Evolutionary conservation across 2,113 vertebrate genomes (phyloP).

Genomic region (Zingel zingel): DNA sequence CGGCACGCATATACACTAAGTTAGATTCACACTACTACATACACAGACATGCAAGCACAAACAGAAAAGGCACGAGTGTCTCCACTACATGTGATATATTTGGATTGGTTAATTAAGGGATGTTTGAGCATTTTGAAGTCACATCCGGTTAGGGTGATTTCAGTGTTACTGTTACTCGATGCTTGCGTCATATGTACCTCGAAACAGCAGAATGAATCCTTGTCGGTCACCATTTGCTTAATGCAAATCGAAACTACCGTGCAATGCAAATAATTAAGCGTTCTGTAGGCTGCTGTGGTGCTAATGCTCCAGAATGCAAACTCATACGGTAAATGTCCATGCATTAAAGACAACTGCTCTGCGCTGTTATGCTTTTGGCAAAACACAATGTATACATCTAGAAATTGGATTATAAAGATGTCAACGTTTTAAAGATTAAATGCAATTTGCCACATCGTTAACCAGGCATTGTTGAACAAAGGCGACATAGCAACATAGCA

Average conservation of each 20-base stretch:
- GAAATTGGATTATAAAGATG: constrained; percentile 38
- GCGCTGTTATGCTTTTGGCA: constrained; percentile 22
- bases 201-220: constrained; percentile 44
- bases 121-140: constrained; percentile 50
- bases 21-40: constrained; percentile 26
- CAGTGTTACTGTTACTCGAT: constrained; percentile 56
- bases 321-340: background rate
- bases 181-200: constrained; percentile 54
- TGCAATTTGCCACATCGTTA: background rate
- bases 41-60: constrained; percentile 73
- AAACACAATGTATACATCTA: constrained; percentile 10
- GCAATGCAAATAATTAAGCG: constrained; percentile 19
- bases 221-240: constrained; percentile 35
- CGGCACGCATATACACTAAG: constrained; percentile 17
- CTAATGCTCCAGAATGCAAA: constrained; percentile 62
- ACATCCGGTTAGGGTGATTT: constrained; percentile 23
- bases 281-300: constrained; percentile 66
- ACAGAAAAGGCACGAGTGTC: constrained; percentile 32
- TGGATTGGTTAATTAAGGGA: constrained; percentile 19
- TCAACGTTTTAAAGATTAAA: background rate
- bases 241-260: constrained; percentile 43
- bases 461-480: constrained; percentile 28
- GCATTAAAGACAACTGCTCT: constrained; percentile 32
- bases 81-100: constrained; percentile 25
- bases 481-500: background rate